Conservation (phyloP, 2,797 vertebrate species). For the Alcedo atthis region DNA sequence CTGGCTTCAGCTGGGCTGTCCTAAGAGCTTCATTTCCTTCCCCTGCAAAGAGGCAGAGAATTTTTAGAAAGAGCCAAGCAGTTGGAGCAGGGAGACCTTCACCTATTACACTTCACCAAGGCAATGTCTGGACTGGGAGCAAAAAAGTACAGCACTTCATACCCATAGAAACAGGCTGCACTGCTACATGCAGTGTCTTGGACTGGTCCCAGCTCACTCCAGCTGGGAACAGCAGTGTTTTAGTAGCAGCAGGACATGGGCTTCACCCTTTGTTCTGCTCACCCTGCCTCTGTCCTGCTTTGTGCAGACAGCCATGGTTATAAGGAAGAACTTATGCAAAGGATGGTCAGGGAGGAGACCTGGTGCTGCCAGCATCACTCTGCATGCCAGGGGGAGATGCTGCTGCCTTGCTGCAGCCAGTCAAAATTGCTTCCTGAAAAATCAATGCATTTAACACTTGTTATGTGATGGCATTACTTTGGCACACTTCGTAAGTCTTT, state of each 20-base stretch:
- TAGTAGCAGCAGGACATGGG: not conserved
- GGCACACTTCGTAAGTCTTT: not conserved
- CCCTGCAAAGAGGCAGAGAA: not conserved
- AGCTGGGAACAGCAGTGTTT: not conserved
- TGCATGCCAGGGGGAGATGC: not conserved
- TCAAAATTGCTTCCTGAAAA: not conserved
- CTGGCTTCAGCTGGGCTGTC: not conserved
- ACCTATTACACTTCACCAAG: not conserved
- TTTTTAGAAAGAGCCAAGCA: not conserved
- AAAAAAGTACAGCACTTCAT: not conserved
- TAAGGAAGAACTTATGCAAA: not conserved
- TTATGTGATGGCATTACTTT: not conserved
- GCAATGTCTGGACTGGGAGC: not conserved
- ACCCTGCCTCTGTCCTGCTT: not conserved
- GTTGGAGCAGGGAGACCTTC: not conserved
- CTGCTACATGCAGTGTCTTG: not conserved
- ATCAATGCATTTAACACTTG: not conserved
- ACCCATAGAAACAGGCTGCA: not conserved
- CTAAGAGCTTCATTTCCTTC: not conserved
- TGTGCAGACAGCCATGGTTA: not conserved
- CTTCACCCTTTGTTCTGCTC: not conserved
- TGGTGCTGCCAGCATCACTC: not conserved
- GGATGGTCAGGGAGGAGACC: not conserved
- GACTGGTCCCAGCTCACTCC: not conserved
- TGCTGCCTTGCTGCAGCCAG: not conserved